Evolutionary conservation across 1,140 invertebrate genomes (phyloP).

Genomic region (Zophobas atratus): DNA sequence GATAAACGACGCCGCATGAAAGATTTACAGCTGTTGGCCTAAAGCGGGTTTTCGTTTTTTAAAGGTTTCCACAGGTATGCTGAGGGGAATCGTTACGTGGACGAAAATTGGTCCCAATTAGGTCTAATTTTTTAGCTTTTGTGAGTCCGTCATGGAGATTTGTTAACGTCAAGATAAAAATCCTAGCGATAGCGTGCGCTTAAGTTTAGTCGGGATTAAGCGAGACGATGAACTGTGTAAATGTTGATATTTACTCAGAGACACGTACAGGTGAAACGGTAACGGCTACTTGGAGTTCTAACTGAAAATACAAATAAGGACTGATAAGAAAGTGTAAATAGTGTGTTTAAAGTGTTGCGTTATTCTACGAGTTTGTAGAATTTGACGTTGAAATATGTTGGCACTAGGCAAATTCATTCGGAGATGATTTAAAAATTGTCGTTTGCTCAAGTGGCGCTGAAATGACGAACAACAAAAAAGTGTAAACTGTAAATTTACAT

Average conservation of each 20-base stretch:
- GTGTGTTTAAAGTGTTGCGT: background rate
- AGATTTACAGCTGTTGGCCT: slow-evolving; percentile 18
- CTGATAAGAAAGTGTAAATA: background rate
- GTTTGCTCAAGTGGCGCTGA: too few relatives aligned
- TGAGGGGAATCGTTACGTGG: background rate
- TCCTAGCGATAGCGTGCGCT: background rate
- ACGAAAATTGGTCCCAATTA: slow-evolving; percentile 27
- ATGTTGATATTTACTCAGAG: slow-evolving; percentile 1
- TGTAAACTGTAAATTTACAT: too few relatives aligned
- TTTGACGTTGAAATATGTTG: background rate
- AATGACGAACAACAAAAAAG: too few relatives aligned
- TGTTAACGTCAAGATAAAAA: slow-evolving; percentile 6
- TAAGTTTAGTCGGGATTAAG: background rate
- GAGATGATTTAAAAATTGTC: too few relatives aligned
- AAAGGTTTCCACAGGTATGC: background rate
- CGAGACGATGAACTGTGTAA: slow-evolving; percentile 4
- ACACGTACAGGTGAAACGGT: slow-evolving; percentile 5
- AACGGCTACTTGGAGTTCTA: slow-evolving; percentile 24
- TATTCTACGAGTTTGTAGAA: background rate
- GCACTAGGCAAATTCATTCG: background rate
- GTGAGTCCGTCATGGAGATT: background rate
- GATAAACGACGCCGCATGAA: slow-evolving; percentile 19
- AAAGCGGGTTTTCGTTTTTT: slow-evolving; percentile 24
- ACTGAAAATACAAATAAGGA: slow-evolving; percentile 2
- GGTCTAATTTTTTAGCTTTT: slow-evolving; percentile 27